These are phyloP conservation scores for Sceloporus undulatus DNA, from an alignment of 2,113 vertebrate genomes.

Conservation along the genomic window DNA sequence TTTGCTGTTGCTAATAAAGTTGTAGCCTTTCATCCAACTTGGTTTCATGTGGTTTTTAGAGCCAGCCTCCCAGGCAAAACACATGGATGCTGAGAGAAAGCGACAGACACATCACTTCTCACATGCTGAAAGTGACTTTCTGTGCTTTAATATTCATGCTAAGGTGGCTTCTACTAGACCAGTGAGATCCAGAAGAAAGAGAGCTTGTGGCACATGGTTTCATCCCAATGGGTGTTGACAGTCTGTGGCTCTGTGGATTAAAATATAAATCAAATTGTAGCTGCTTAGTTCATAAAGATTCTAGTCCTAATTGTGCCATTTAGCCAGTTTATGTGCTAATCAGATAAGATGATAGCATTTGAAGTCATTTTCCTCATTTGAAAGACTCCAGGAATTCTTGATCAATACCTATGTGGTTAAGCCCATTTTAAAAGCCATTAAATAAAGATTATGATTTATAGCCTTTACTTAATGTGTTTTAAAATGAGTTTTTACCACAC, in stretches of 20 bases:
- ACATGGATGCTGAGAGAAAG: constrained; percentile 47
- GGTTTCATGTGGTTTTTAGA: too few species aligned
- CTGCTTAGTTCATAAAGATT: background rate
- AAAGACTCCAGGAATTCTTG: background rate
- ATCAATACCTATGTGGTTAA: background rate
- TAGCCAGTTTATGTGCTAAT: background rate
- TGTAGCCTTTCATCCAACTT: too few species aligned
- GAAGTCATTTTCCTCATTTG: background rate
- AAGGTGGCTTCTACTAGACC: constrained; percentile 14
- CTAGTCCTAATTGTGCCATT: background rate
- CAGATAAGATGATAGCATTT: background rate
- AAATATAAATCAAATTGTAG: constrained; percentile 35
- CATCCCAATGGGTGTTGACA: background rate
- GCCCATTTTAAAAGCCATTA: background rate
- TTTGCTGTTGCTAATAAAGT: too few species aligned
- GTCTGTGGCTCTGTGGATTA: rapidly evolving
- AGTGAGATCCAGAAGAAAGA: background rate
- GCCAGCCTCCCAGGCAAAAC: background rate
- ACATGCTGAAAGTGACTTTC: background rate
- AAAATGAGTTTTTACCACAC: too few species aligned
- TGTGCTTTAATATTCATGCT: background rate
- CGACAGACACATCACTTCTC: background rate
- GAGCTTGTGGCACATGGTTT: background rate
- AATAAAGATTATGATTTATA: background rate
- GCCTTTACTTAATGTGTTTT: background rate